phyloP scores from a whole-genome alignment of 2,888 invertebrate species.

The Lypha dubia region DNA sequence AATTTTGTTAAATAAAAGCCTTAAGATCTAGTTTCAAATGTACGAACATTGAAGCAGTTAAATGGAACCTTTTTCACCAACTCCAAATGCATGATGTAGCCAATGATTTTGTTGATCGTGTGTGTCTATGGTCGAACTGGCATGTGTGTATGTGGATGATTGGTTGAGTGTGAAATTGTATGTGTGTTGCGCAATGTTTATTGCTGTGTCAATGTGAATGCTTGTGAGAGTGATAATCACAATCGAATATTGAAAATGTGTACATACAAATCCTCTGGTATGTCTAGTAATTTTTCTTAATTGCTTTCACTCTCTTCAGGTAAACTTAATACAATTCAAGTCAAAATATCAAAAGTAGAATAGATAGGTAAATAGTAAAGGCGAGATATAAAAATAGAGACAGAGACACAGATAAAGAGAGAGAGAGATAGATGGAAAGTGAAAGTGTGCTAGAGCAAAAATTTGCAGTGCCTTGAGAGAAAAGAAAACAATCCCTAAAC shows the following conservation, averaged over 20 bases:
- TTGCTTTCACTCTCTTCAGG: slow-evolving; percentile 15
- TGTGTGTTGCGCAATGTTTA: not conserved
- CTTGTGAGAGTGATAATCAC: slow-evolving; percentile 44
- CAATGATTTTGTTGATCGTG: slow-evolving; percentile 24
- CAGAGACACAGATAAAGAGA: slow-evolving; percentile 30
- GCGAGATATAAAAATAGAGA: slow-evolving; percentile 17
- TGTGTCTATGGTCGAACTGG: slow-evolving; percentile 23
- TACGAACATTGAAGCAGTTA: slow-evolving; percentile 5
- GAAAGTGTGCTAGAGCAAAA: slow-evolving; percentile 74
- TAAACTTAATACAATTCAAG: slow-evolving; percentile 14
- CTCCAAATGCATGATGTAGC: slow-evolving; percentile 14
- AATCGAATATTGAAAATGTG: slow-evolving; percentile 7
- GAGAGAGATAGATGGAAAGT: slow-evolving; percentile 31
- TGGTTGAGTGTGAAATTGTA: slow-evolving; percentile 20
- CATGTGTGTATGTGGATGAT: slow-evolving; percentile 30
- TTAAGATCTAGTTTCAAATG: slow-evolving; percentile 40
- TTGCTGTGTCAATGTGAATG: slow-evolving; percentile 46
- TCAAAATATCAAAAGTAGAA: slow-evolving; percentile 20
- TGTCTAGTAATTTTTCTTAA: slow-evolving; percentile 19
- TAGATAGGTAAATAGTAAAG: slow-evolving; percentile 18
- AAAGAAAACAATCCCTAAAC: slow-evolving; percentile 67
- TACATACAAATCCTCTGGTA: slow-evolving; percentile 35
- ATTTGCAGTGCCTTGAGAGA: slow-evolving; percentile 67
- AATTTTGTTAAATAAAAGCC: slow-evolving; percentile 55
- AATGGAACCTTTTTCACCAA: slow-evolving; percentile 10